Evolutionary conservation across 2,797 vertebrate genomes (phyloP).

Genomic region (Sebastes itinus): DNA sequence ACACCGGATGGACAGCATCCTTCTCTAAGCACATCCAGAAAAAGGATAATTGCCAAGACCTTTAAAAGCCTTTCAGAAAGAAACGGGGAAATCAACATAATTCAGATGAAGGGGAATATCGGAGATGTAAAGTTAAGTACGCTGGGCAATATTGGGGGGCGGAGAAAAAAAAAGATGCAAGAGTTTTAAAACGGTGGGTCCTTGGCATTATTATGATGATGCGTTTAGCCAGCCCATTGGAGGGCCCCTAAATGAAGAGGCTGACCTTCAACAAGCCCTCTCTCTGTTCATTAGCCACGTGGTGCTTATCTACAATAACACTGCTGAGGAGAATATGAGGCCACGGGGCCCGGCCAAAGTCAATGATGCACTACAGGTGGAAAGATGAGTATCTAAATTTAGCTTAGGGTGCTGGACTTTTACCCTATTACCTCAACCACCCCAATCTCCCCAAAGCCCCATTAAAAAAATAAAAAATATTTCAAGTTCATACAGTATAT

Average conservation of each 20-base stretch:
- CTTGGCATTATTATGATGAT: constrained; percentile 79
- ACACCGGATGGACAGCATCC: constrained; percentile 73
- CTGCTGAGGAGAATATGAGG: constrained; percentile 71
- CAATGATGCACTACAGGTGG: constrained; percentile 69
- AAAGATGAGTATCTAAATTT: constrained; percentile 56
- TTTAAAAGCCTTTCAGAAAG: constrained; percentile 83
- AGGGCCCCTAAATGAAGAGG: constrained; percentile 84
- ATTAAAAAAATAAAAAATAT: neutral
- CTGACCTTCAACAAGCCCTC: constrained; percentile 84
- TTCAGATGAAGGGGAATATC: constrained; percentile 74
- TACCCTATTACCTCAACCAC: constrained; percentile 12
- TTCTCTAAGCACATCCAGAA: constrained; percentile 73
- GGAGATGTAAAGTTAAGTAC: constrained; percentile 63
- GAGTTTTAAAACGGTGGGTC: constrained; percentile 71
- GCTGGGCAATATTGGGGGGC: constrained; percentile 45
- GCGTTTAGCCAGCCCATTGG: constrained; percentile 78
- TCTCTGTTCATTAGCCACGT: constrained; percentile 83
- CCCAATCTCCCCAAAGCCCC: constrained; percentile 3
- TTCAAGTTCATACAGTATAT: neutral
- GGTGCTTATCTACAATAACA: constrained; percentile 80
- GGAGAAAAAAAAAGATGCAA: constrained; percentile 54
- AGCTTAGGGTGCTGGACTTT: constrained; percentile 40
- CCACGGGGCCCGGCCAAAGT: constrained; percentile 62
- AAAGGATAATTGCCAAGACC: constrained; percentile 81
- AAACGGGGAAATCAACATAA: constrained; percentile 78